A percentile compares a stretch with the other conserved stretches of the same genome.
Evolutionary conservation across 2,888 invertebrate genomes (phyloP).

Genomic region (Holacanthella duospinosa): DNA sequence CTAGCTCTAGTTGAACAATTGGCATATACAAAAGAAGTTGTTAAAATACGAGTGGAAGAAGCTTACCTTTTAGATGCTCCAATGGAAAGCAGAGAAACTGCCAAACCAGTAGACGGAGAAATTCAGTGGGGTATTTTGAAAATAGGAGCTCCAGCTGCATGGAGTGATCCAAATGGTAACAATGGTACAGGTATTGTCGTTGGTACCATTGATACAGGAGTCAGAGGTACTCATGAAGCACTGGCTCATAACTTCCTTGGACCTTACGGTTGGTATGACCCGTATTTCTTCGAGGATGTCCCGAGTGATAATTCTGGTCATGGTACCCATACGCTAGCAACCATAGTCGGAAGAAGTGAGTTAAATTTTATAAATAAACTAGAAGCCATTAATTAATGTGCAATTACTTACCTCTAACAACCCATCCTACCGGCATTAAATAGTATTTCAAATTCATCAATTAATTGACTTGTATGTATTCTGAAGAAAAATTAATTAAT

Average conservation of each 20-base stretch:
- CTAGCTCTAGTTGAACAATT: background rate
- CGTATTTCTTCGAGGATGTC: background rate
- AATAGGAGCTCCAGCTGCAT: background rate
- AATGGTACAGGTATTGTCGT: conserved; percentile 7
- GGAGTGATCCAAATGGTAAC: background rate
- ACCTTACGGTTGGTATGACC: conserved; percentile 14
- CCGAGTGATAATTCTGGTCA: conserved; percentile 12
- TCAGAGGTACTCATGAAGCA: conserved; percentile 12
- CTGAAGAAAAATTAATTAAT: no score
- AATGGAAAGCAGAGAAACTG: background rate
- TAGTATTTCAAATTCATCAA: no score
- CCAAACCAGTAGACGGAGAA: background rate
- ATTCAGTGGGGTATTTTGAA: conserved; percentile 6
- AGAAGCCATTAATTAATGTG: background rate
- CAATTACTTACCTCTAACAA: no score
- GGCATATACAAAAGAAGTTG: background rate
- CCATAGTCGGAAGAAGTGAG: conserved; percentile 3
- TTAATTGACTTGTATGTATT: no score
- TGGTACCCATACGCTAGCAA: conserved; percentile 15
- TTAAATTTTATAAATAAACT: background rate
- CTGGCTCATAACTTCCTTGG: background rate
- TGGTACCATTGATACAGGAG: conserved; percentile 11
- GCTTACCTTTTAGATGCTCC: background rate
- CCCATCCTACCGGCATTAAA: background rate
- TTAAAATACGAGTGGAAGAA: background rate